Conservation (phyloP, 2,113 vertebrate species). For the Numenius arquata region DNA sequence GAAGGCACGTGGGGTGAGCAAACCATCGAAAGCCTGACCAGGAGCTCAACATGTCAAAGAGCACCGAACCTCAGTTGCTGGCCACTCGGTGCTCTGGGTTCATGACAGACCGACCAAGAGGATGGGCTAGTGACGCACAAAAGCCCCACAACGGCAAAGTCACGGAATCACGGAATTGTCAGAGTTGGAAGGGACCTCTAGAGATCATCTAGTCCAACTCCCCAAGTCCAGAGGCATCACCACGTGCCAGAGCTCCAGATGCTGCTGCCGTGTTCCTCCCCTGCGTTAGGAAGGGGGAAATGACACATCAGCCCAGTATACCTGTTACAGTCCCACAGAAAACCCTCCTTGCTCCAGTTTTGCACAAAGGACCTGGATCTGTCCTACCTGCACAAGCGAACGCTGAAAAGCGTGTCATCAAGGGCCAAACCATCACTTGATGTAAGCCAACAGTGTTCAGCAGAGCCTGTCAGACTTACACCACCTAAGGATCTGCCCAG, state of each 20-base stretch:
- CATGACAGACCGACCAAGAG: not conserved
- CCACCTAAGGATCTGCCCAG: not conserved
- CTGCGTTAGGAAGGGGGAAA: not conserved
- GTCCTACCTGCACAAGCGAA: not conserved
- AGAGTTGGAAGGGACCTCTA: too few species aligned
- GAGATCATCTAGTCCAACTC: too few species aligned
- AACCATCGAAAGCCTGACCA: not conserved
- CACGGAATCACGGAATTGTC: too few species aligned
- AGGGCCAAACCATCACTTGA: not conserved
- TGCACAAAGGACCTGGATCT: not conserved
- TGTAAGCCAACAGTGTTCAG: not conserved
- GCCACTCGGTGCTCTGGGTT: not conserved
- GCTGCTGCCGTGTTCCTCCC: not conserved
- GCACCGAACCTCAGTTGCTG: not conserved
- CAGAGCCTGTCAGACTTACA: not conserved
- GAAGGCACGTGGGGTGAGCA: not conserved
- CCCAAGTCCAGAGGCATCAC: not conserved
- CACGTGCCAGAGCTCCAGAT: not conserved
- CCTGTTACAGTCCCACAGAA: not conserved
- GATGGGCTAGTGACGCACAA: not conserved
- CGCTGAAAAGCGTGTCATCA: accelerated
- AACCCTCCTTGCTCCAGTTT: not conserved
- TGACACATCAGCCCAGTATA: accelerated
- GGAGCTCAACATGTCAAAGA: not conserved
- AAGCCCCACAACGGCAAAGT: accelerated